A percentile compares a stretch with the other conserved stretches of the same genome.
Evolutionary conservation across 2,797 vertebrate species (phyloP).

Genomic region (Periparus ater): DNA sequence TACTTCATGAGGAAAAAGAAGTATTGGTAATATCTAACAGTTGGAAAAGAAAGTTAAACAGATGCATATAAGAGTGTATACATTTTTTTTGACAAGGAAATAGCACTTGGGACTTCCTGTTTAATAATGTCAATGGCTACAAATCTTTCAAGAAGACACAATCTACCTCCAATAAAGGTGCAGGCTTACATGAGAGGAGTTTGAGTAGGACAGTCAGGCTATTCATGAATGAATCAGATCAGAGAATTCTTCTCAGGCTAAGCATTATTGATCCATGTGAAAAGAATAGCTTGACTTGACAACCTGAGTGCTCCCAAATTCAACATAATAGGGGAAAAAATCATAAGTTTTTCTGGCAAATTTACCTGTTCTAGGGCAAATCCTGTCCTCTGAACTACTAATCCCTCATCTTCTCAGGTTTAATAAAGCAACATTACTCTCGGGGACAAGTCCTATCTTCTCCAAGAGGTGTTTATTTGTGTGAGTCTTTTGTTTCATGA

Average conservation of each 20-base stretch:
- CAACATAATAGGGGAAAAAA: fast-evolving
- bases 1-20: neutral
- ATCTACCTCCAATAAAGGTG: neutral
- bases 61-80: fast-evolving
- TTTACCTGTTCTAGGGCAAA: neutral
- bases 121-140: neutral
- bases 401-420: neutral
- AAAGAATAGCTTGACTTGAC: neutral
- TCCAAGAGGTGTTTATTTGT: neutral
- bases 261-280: neutral
- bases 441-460: neutral
- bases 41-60: neutral
- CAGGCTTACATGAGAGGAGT: neutral
- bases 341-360: neutral
- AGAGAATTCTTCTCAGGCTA: neutral
- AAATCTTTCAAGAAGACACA: neutral
- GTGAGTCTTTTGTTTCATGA: neutral
- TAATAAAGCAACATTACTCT: neutral
- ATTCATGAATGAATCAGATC: neutral
- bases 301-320: neutral
- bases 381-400: neutral
- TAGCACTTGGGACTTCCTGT: neutral
- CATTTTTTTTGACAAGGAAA: neutral
- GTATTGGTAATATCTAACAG: neutral
- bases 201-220: neutral